Evolutionary conservation across 1,140 invertebrate species (phyloP).

Genomic region (Triops longicaudatus): DNA sequence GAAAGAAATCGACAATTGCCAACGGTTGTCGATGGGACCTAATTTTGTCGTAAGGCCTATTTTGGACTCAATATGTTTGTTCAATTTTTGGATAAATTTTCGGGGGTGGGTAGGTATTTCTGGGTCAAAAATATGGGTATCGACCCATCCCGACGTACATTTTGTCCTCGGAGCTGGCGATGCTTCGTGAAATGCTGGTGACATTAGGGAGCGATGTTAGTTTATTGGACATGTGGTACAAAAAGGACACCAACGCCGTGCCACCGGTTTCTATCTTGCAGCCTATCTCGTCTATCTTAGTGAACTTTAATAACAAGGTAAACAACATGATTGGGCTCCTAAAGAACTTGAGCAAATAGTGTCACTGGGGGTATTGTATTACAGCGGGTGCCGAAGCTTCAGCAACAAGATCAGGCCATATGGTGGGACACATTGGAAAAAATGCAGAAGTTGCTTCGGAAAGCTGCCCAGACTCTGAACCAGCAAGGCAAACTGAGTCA

Average conservation of each 20-base stretch:
- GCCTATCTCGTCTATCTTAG: conserved; percentile 91
- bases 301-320: conserved; percentile 98
- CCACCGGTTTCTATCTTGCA: conserved; percentile 86
- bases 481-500: conserved; percentile 78
- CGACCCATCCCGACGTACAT: conserved; percentile 93
- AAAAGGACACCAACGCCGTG: conserved; percentile 91
- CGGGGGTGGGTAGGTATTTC: conserved; percentile 59
- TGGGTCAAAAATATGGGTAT: conserved; percentile 97
- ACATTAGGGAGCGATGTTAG: conserved; percentile 69
- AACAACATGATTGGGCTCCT: neutral
- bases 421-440: conserved; percentile 96
- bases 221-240: conserved; percentile 88
- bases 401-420: conserved; percentile 88
- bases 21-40: conserved; percentile 91
- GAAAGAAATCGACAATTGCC: conserved; percentile 96
- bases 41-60: conserved; percentile 75
- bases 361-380: conserved; percentile 31
- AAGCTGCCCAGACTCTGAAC: conserved; percentile 76
- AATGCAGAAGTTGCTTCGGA: conserved; percentile 89
- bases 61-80: neutral
- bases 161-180: conserved; percentile 77
- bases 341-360: neutral
- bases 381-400: conserved; percentile 81
- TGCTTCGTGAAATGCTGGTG: conserved; percentile 73
- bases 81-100: conserved; percentile 23